Evolutionary conservation across 2,113 vertebrate species (phyloP).

Genomic region (Anarhynchus alexandrinus): DNA sequence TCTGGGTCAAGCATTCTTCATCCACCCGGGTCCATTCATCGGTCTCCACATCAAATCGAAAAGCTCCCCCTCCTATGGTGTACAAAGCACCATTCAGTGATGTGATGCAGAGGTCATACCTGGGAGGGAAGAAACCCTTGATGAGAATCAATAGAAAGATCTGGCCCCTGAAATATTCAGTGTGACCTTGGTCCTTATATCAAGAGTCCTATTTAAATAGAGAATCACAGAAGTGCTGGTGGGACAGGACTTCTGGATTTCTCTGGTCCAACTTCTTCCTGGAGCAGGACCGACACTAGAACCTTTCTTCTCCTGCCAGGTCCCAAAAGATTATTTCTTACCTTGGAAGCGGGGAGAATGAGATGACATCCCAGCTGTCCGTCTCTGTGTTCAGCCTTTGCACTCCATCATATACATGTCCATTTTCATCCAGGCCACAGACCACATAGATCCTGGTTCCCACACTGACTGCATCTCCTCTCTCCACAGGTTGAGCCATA

Average conservation of each 20-base stretch:
- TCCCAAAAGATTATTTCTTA: conserved; percentile 37
- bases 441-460: conserved; percentile 79
- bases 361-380: conserved; percentile 84
- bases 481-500: conserved; percentile 83
- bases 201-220: not conserved
- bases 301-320: not conserved
- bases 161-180: not conserved
- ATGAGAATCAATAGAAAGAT: not conserved
- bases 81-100: conserved; percentile 85
- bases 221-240: not conserved
- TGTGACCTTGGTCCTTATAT: not conserved
- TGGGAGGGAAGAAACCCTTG: conserved; percentile 30
- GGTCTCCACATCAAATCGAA: conserved; percentile 83
- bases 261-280: not conserved
- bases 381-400: conserved; percentile 76
- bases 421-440: conserved; percentile 88
- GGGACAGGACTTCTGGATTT: not conserved
- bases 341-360: conserved; percentile 84
- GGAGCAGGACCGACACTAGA: not conserved
- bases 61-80: conserved; percentile 81
- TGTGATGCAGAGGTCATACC: conserved; percentile 86
- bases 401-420: conserved; percentile 83
- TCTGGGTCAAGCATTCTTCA: conserved; percentile 76
- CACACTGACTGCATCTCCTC: conserved; percentile 71
- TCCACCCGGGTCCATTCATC: conserved; percentile 82